These are phyloP conservation scores for Napeogenes sylphis DNA, from an alignment of 2,888 invertebrate species.

Conservation along the genomic window DNA sequence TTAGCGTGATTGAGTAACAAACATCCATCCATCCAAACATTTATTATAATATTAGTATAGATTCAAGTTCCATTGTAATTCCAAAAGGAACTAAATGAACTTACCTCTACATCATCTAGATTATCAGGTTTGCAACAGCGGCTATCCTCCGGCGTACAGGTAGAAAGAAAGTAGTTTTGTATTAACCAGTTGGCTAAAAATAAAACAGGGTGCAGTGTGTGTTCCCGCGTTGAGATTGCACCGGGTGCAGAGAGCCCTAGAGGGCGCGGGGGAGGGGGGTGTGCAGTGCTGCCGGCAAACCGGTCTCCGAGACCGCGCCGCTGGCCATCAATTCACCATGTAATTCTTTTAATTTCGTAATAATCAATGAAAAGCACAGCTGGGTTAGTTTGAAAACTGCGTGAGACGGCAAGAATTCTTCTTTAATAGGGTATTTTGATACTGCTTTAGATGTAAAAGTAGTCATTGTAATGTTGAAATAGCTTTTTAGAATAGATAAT, in stretches of 20 bases:
- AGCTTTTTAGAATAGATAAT: too few relatives aligned
- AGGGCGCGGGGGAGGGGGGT: constrained; percentile 18
- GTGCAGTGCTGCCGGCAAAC: constrained; percentile 26
- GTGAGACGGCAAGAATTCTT: too few relatives aligned
- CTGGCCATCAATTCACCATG: constrained; percentile 18
- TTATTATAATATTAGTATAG: too few relatives aligned
- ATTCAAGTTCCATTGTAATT: too few relatives aligned
- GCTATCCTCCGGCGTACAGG: constrained; percentile 24
- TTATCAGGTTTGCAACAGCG: constrained; percentile 21
- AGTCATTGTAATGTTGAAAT: too few relatives aligned
- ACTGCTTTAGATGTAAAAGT: too few relatives aligned
- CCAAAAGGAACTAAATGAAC: too few relatives aligned
- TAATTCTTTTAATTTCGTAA: constrained; percentile 36
- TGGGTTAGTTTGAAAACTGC: neutral
- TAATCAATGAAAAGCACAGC: constrained; percentile 31
- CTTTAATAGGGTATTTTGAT: too few relatives aligned
- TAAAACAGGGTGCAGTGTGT: constrained; percentile 47
- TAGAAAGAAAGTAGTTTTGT: constrained; percentile 44
- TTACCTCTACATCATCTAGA: constrained; percentile 5
- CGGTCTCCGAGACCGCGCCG: constrained; percentile 32
- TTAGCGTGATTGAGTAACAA: too few relatives aligned
- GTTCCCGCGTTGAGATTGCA: constrained; percentile 37
- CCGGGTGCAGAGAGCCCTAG: constrained; percentile 24
- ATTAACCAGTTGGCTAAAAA: constrained; percentile 62
- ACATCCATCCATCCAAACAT: too few relatives aligned